Conservation (phyloP, 2,113 vertebrate genomes). For the Dryoscopus gambensis region DNA sequence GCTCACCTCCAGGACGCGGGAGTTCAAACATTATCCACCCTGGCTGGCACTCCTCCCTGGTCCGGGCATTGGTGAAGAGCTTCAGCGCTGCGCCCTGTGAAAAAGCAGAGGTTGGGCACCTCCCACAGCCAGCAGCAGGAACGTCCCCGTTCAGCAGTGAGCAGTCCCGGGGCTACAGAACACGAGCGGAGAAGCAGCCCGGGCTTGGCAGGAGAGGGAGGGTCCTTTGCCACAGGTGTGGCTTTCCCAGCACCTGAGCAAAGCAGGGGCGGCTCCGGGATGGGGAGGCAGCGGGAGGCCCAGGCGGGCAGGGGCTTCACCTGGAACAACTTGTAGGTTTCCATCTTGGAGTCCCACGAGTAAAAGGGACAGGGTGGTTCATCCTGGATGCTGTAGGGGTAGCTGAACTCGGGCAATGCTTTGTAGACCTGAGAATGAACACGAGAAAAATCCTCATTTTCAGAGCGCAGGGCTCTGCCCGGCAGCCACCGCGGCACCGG, state of each 20-base stretch:
- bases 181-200: neutral
- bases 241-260: neutral
- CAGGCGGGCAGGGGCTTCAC: neutral
- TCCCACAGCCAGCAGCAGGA: neutral
- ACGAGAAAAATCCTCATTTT: no score
- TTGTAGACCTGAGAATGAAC: no score
- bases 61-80: slow-evolving; percentile 27
- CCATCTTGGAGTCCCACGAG: fast-evolving
- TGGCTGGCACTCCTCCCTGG: fast-evolving
- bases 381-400: neutral
- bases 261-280: fast-evolving
- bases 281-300: neutral
- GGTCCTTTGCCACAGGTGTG: neutral
- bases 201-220: neutral
- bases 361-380: neutral
- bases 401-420: no score
- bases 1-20: fast-evolving
- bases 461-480: no score
- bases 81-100: neutral
- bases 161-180: neutral
- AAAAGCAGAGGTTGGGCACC: neutral
- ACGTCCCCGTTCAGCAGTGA: neutral
- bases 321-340: neutral
- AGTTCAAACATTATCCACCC: fast-evolving
- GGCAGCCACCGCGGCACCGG: no score